A percentile compares a stretch with the other conserved stretches of the same genome.
Conservation (phyloP, 2,113 vertebrate genomes). For the Ochotona curzoniae region DNA sequence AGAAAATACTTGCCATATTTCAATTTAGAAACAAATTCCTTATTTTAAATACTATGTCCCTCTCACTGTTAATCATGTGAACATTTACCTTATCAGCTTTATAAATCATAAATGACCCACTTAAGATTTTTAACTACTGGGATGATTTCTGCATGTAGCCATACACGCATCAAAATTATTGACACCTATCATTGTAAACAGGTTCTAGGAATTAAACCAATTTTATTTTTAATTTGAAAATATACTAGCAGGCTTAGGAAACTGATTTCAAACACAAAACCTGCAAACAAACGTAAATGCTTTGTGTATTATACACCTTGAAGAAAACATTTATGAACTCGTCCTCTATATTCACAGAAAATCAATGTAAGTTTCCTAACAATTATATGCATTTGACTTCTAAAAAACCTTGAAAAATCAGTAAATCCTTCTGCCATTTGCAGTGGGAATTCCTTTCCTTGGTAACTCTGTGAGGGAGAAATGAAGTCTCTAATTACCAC, state of each 20-base stretch:
- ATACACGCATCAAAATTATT: not conserved
- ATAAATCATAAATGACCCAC: not conserved
- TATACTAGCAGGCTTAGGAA: not conserved
- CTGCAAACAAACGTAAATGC: not conserved
- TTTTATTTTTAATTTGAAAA: not conserved
- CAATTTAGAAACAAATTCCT: not conserved
- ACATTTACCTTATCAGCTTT: not conserved
- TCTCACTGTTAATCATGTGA: not conserved
- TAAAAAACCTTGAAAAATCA: not conserved
- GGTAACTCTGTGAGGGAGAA: not conserved
- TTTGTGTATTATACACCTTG: not conserved
- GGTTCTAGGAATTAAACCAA: not conserved
- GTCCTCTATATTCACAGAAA: not conserved
- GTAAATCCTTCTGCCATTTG: not conserved
- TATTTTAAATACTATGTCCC: not conserved
- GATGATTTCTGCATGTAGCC: not conserved
- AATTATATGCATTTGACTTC: not conserved
- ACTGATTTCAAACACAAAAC: not conserved
- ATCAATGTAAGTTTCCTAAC: not conserved
- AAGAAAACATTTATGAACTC: not conserved
- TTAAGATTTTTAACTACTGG: not conserved
- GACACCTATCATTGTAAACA: rapidly evolving
- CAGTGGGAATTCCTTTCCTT: not conserved
- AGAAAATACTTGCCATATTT: not conserved
- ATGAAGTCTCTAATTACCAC: not conserved